phyloP scores from a whole-genome alignment of 53 echinoderm and acorn worm species.

The Patiria pectinifera region DNA sequence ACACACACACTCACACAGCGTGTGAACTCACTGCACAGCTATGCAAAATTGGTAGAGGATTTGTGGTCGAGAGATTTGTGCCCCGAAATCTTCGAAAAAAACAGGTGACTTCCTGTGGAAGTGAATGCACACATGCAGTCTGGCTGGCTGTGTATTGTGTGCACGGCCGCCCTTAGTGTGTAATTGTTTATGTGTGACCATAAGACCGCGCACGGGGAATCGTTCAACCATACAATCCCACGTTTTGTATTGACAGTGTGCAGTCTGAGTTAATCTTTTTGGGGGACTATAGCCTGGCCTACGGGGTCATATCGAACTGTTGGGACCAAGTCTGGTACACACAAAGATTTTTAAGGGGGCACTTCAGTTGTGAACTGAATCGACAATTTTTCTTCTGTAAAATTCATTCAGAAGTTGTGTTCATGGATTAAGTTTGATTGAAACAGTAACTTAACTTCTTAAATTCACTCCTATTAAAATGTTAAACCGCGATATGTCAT shows the following conservation, averaged over 20 bases:
- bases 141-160: neutral
- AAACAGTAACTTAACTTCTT: too few relatives aligned
- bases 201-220: neutral
- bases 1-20: neutral
- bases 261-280: neutral
- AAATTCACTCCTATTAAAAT: too few relatives aligned
- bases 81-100: neutral
- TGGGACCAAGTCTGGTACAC: neutral
- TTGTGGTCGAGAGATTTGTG: neutral
- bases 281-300: too few relatives aligned
- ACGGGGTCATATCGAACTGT: neutral
- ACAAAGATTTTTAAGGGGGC: neutral
- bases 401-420: neutral
- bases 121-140: neutral
- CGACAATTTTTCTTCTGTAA: neutral
- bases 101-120: neutral
- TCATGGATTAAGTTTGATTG: neutral
- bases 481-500: too few relatives aligned
- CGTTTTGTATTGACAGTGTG: neutral
- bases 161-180: neutral
- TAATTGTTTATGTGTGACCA: neutral
- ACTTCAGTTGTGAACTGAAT: neutral
- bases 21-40: neutral
- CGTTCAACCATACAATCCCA: neutral
- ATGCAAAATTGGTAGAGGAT: neutral